phyloP scores from a whole-genome alignment of 2,797 vertebrate genomes.

The Serranus cabrilla region DNA sequence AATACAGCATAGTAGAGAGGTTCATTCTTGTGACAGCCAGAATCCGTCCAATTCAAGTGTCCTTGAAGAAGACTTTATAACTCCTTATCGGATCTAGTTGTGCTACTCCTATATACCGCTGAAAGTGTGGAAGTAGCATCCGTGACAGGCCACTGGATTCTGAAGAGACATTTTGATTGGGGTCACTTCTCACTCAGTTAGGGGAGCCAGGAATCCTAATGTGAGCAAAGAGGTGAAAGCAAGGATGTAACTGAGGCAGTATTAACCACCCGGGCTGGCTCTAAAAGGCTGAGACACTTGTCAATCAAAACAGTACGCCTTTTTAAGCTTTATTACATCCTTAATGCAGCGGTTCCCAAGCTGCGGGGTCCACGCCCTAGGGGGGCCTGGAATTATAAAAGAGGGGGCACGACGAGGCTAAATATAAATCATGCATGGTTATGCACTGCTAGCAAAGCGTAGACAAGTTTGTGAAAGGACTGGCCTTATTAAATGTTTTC shows the following conservation, averaged over 20 bases:
- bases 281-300: background rate
- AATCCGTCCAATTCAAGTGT: constrained; percentile 15
- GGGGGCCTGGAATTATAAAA: too few species aligned
- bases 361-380: too few species aligned
- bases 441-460: too few species aligned
- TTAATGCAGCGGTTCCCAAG: background rate
- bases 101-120: constrained; percentile 11
- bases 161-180: constrained; percentile 16
- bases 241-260: background rate
- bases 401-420: too few species aligned
- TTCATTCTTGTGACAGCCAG: constrained; percentile 15
- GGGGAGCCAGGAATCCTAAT: background rate
- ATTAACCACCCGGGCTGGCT: background rate
- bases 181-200: constrained; percentile 15
- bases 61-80: constrained; percentile 42
- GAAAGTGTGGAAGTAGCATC: constrained; percentile 1
- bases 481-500: too few species aligned
- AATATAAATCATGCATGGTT: too few species aligned
- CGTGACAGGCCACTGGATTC: constrained; percentile 17
- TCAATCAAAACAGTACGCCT: constrained; percentile 3
- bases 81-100: constrained; percentile 31
- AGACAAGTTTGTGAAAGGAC: too few species aligned
- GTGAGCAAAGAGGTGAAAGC: constrained; percentile 12
- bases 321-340: constrained; percentile 5
- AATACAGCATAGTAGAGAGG: background rate